phyloP scores from a whole-genome alignment of 1,140 invertebrate genomes.

The Drosophila mayri region DNA sequence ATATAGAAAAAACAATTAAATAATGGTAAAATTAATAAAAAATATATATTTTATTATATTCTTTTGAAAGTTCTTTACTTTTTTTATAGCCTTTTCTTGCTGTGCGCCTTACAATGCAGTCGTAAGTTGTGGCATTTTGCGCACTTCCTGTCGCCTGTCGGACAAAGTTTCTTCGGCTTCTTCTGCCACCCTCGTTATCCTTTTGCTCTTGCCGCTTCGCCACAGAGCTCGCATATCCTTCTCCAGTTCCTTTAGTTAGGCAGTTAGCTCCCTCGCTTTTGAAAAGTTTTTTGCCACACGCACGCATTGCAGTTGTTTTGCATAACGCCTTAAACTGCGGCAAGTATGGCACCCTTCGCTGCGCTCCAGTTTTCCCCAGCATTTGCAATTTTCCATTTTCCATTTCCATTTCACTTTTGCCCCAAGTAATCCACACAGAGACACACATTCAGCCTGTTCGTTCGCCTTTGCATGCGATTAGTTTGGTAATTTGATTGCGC shows the following conservation, averaged over 20 bases:
- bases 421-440: conserved; percentile 53
- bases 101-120: conserved; percentile 33
- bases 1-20: no score
- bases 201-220: background rate
- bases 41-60: no score
- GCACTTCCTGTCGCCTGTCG: conserved; percentile 81
- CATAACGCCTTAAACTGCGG: conserved; percentile 51
- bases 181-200: conserved; percentile 21
- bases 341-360: conserved; percentile 17
- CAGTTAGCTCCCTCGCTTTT: conserved; percentile 47
- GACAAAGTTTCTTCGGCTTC: conserved; percentile 58
- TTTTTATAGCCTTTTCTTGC: background rate
- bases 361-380: conserved; percentile 53
- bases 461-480: conserved; percentile 74
- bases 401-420: conserved; percentile 33
- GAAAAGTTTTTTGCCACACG: conserved; percentile 63
- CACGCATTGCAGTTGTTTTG: conserved; percentile 81
- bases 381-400: conserved; percentile 34
- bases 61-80: no score
- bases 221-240: conserved; percentile 26
- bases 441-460: conserved; percentile 54
- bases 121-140: conserved; percentile 80
- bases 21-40: no score
- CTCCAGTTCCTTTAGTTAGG: conserved; percentile 10
- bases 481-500: conserved; percentile 81